These are phyloP conservation scores for Orbicella faveolata DNA, from an alignment of 64 coral and sea anemone species.

Conservation along the genomic window DNA sequence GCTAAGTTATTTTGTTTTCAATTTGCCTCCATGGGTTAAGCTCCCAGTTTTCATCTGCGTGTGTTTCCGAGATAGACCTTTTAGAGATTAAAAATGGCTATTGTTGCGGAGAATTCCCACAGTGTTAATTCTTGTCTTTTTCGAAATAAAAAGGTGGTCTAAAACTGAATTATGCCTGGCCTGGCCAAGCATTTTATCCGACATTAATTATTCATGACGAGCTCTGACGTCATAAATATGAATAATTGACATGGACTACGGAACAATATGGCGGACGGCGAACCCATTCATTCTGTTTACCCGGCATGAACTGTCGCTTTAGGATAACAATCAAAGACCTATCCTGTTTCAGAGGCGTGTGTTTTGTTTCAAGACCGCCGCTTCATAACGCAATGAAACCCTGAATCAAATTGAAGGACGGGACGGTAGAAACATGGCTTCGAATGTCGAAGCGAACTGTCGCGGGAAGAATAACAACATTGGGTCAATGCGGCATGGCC, in stretches of 20 bases:
- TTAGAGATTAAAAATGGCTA: background rate
- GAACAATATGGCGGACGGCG: slow-evolving; percentile 19
- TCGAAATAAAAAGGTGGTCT: background rate
- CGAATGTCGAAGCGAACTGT: slow-evolving; percentile 15
- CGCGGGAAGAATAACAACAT: slow-evolving; percentile 11
- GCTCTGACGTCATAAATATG: slow-evolving; percentile 24
- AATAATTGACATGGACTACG: slow-evolving; percentile 45
- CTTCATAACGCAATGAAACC: background rate
- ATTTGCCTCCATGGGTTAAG: background rate
- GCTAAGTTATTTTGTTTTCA: background rate
- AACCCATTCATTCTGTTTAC: slow-evolving; percentile 29
- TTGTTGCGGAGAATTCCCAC: background rate
- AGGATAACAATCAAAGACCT: background rate
- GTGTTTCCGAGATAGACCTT: background rate
- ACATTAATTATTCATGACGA: slow-evolving; percentile 21
- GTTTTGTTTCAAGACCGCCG: background rate
- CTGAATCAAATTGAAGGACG: background rate
- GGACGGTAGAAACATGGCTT: slow-evolving; percentile 25
- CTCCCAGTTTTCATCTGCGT: background rate
- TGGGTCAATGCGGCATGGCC: background rate
- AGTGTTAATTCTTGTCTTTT: background rate
- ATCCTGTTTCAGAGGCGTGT: slow-evolving; percentile 24
- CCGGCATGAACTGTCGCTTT: background rate
- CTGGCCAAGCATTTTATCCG: background rate
- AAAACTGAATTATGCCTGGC: background rate